Evolutionary conservation across 2,797 vertebrate genomes (phyloP).

Genomic region (Microhierax caerulescens): DNA sequence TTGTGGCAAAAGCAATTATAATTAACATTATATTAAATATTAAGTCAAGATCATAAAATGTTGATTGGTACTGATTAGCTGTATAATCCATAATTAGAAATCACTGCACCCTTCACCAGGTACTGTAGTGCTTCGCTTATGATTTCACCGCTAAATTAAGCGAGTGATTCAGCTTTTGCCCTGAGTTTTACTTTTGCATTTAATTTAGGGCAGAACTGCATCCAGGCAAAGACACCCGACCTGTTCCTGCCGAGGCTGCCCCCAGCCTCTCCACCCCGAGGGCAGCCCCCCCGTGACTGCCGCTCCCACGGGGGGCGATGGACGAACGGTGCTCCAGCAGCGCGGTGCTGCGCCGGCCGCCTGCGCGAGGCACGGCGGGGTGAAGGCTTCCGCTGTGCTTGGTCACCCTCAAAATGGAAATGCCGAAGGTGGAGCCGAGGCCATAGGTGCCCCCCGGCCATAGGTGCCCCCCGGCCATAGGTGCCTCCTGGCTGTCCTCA

Average conservation of each 20-base stretch:
- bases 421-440: background rate
- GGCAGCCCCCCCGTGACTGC: background rate
- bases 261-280: background rate
- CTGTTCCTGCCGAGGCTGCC: background rate
- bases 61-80: slow-evolving; percentile 73
- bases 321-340: background rate
- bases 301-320: fast-evolving
- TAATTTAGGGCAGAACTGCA: background rate
- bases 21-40: slow-evolving; percentile 75
- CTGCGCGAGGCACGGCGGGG: fast-evolving
- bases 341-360: fast-evolving
- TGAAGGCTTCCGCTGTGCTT: background rate
- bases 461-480: background rate
- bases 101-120: slow-evolving; percentile 65
- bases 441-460: background rate
- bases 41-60: slow-evolving; percentile 73
- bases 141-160: slow-evolving; percentile 12
- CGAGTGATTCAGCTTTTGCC: slow-evolving; percentile 30
- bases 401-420: fast-evolving
- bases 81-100: slow-evolving; percentile 70
- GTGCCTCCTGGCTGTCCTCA: background rate
- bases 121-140: slow-evolving; percentile 31
- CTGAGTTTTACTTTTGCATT: slow-evolving; percentile 24
- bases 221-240: background rate
- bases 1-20: slow-evolving; percentile 69